phyloP scores from a whole-genome alignment of 2,113 vertebrate species.

The Chionomys nivalis region DNA sequence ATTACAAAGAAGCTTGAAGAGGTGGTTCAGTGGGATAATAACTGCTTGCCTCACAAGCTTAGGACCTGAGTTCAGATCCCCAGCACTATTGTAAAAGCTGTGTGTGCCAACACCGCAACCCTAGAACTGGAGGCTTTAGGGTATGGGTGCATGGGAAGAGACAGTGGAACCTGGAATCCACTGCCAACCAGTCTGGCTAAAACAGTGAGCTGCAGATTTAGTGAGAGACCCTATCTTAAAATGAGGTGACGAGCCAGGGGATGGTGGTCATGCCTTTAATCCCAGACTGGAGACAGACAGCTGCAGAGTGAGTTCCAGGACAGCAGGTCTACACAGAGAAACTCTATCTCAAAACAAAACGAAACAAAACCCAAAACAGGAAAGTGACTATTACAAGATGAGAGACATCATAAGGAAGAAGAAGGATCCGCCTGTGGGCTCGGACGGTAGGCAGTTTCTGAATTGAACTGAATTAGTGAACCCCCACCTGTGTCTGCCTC shows the following conservation, averaged over 20 bases:
- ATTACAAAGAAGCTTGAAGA: background rate
- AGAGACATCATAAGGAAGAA: background rate
- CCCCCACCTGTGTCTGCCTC: background rate
- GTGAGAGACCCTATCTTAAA: background rate
- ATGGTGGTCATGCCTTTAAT: background rate
- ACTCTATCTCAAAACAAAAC: background rate
- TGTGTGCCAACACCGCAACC: background rate
- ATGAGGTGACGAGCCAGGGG: background rate
- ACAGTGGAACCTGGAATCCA: background rate
- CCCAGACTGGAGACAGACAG: background rate
- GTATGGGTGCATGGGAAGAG: background rate
- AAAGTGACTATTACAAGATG: background rate
- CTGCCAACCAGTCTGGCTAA: background rate
- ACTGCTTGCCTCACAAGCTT: background rate
- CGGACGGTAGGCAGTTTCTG: background rate
- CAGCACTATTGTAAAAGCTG: background rate
- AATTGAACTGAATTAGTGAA: background rate
- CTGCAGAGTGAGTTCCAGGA: background rate
- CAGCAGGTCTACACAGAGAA: background rate
- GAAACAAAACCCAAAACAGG: background rate
- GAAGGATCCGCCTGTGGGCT: too few species aligned
- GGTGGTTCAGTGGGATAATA: background rate
- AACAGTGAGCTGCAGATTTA: background rate
- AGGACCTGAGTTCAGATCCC: background rate
- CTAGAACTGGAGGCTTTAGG: background rate